phyloP scores from a whole-genome alignment of 2,797 vertebrate species.

The Megaceryle alcyon region DNA sequence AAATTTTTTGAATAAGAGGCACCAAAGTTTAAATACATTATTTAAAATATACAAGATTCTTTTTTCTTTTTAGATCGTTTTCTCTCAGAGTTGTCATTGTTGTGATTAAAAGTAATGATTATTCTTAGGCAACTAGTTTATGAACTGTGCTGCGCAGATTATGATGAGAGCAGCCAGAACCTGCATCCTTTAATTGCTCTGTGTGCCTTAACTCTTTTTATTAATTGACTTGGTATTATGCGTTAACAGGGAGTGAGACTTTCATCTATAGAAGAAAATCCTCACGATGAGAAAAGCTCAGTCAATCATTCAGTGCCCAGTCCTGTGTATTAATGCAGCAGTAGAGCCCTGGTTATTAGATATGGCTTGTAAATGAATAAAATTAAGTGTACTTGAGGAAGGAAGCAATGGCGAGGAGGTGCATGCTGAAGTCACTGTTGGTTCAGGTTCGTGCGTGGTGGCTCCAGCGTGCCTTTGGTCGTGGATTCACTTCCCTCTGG shows the following conservation, averaged over 20 bases:
- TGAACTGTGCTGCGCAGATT: constrained; percentile 8
- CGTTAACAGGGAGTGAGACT: constrained; percentile 34
- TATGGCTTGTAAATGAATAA: background rate
- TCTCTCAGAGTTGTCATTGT: constrained; percentile 8
- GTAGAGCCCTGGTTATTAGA: background rate
- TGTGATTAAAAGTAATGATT: constrained; percentile 37
- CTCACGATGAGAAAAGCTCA: background rate
- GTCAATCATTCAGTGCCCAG: background rate
- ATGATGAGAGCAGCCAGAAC: background rate
- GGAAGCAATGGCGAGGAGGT: background rate
- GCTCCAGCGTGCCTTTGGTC: background rate
- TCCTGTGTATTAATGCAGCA: background rate
- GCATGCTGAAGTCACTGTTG: background rate
- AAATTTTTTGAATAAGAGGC: constrained; percentile 28
- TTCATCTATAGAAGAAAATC: constrained; percentile 9
- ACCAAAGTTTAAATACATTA: constrained; percentile 77
- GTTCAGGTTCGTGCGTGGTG: background rate
- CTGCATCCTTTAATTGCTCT: background rate
- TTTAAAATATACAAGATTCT: constrained; percentile 65
- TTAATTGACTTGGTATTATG: background rate
- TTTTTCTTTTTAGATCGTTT: constrained; percentile 35
- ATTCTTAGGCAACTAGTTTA: constrained; percentile 31
- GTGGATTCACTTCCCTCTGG: background rate
- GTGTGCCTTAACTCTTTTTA: background rate
- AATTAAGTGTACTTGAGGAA: background rate